These are phyloP conservation scores for Xyliphius kryptos DNA, from an alignment of 2,113 vertebrate genomes.

Conservation along the genomic window DNA sequence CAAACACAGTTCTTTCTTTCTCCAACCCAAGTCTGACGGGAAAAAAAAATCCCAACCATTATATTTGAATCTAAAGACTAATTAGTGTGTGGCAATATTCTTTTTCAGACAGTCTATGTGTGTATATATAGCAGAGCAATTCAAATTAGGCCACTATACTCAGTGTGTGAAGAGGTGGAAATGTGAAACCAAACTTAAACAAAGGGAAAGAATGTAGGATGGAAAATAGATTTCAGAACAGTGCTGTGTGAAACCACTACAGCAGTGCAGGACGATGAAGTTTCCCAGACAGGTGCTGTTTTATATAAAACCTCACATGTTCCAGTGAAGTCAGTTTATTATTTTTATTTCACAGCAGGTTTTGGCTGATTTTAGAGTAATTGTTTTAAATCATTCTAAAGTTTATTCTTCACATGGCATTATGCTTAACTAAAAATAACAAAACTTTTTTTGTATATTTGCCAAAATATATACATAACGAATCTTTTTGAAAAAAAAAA, in stretches of 20 bases:
- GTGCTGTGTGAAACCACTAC: not conserved
- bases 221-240: constrained; percentile 23
- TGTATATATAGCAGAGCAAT: constrained; percentile 7
- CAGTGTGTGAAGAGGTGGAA: constrained; percentile 32
- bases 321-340: not conserved
- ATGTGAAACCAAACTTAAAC: constrained; percentile 32
- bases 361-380: no score
- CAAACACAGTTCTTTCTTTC: constrained; percentile 1
- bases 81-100: constrained; percentile 6
- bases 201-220: constrained; percentile 24
- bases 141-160: constrained; percentile 11
- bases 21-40: constrained; percentile 6
- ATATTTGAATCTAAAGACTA: constrained; percentile 12
- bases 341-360: no score
- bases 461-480: no score
- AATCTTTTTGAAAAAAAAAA: no score
- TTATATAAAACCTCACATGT: not conserved
- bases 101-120: constrained; percentile 4
- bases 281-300: no score
- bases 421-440: no score
- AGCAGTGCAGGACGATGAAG: not conserved
- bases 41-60: constrained; percentile 4
- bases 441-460: no score
- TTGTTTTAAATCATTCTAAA: no score
- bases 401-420: no score